A percentile compares a stretch with the other conserved stretches of the same genome.
phyloP scores from a whole-genome alignment of 2,888 invertebrate genomes.

The Lycaena phlaeas region DNA sequence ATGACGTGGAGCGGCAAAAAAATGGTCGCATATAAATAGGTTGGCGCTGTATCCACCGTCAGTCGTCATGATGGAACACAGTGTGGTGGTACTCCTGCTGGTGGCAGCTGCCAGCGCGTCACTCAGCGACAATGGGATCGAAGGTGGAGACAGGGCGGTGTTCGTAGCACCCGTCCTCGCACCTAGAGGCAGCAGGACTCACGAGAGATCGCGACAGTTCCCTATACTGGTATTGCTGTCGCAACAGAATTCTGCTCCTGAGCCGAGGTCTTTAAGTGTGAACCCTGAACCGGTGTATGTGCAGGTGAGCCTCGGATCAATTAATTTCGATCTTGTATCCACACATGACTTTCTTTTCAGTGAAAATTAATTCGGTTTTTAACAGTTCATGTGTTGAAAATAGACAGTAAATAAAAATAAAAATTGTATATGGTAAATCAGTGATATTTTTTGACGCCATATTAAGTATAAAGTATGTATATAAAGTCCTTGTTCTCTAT shows the following conservation, averaged over 20 bases:
- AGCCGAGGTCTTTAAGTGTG: background rate
- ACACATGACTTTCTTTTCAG: too few relatives aligned
- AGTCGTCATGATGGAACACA: constrained; percentile 58
- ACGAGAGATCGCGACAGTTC: constrained; percentile 50
- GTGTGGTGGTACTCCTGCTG: constrained; percentile 44
- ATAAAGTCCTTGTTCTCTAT: too few relatives aligned
- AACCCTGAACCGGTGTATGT: constrained; percentile 4
- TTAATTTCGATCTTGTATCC: too few relatives aligned
- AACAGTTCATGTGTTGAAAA: too few relatives aligned
- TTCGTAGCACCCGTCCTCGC: constrained; percentile 56
- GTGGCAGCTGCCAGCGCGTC: constrained; percentile 36
- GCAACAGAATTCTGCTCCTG: background rate
- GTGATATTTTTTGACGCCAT: too few relatives aligned
- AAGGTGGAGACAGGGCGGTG: constrained; percentile 44
- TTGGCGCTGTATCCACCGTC: constrained; percentile 48
- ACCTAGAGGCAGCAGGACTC: constrained; percentile 46
- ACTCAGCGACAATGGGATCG: constrained; percentile 46
- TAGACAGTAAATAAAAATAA: too few relatives aligned
- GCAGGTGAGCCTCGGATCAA: too few relatives aligned
- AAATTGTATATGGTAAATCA: too few relatives aligned
- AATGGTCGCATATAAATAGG: constrained; percentile 61
- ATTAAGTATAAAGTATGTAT: too few relatives aligned
- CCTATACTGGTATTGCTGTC: constrained; percentile 53
- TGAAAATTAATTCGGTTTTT: too few relatives aligned
- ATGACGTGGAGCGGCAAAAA: constrained; percentile 48